Conservation (phyloP, 2,888 invertebrate genomes). For the Fragum whitleyi region DNA sequence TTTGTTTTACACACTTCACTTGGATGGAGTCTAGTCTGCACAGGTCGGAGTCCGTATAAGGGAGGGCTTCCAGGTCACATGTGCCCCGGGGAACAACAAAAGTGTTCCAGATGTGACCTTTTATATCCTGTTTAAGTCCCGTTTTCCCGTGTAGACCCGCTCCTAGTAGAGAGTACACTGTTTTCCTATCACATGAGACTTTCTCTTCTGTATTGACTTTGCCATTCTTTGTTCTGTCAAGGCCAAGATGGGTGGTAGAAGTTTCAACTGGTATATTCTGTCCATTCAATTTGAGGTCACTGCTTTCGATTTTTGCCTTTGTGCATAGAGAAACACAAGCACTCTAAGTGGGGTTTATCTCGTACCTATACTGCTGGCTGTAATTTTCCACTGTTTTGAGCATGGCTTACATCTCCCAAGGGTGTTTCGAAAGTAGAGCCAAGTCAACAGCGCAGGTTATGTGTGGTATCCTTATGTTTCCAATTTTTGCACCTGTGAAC, state of each 20-base stretch:
- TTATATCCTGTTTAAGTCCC: conserved; percentile 1
- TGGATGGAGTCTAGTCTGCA: conserved; percentile 6
- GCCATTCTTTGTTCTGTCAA: not conserved
- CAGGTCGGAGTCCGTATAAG: not conserved
- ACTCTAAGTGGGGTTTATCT: conserved; percentile 16
- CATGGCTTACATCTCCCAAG: not conserved
- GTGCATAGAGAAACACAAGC: not conserved
- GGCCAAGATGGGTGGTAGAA: not conserved
- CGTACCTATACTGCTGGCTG: conserved; percentile 6
- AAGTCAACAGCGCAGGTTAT: conserved; percentile 18
- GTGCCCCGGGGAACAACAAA: conserved; percentile 13
- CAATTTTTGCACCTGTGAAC: conserved; percentile 18
- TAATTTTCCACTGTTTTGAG: conserved; percentile 7
- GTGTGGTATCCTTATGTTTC: conserved; percentile 12
- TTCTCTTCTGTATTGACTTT: conserved; percentile 21
- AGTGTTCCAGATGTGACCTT: conserved; percentile 10
- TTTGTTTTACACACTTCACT: not conserved
- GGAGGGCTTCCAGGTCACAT: conserved; percentile 23
- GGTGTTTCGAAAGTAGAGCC: conserved; percentile 3
- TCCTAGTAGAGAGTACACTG: conserved; percentile 25
- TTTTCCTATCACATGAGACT: not conserved
- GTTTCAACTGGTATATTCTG: not conserved
- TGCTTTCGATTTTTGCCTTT: not conserved
- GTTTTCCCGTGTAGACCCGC: conserved; percentile 15
- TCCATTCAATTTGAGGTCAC: not conserved